Base-by-base conservation (phyloP, 2,888 invertebrate species). In the Agrenia bidenticulata region DNA sequence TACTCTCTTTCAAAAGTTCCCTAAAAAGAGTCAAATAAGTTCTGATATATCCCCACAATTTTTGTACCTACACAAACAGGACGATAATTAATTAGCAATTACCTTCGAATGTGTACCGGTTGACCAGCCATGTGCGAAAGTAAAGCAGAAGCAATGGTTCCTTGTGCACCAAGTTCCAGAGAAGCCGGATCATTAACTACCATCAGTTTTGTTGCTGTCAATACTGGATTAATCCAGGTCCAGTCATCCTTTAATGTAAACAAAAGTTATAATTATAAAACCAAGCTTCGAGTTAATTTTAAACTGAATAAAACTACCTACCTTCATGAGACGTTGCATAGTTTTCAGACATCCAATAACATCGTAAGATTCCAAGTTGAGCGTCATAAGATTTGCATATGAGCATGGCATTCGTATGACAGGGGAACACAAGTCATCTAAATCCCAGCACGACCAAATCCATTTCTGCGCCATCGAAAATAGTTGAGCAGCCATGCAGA, bases 401-500 rank as follows among this genome's bases (percentile, higher is more conserved):
- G 76, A 72, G 58, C 74, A 76, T 7, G 76, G 76, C 76, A 76
- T 76, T 19, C 76, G 45, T 4, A 76, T 60, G 5, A 73, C 71
- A 5, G 76, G 72, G 19, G 70, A 64, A 21, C 68, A 72, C 15
- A 55, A 62, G 27, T 74, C 76, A 13, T 72, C 72, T 63, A 74
- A 64, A 26, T 72, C 72, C 63, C 74, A 69, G 49, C 72, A 72
- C 41, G 66, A 64, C 76, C 76, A 76, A 54, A 70, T 71, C 76
- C 76, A 76, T 49, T 76, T 76, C 50, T 76, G 76, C 61, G 76
- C 76, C 72, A 73, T 73, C 9, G 76, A 76, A 42, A 72, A 70
- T 26, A 76, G 59, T 62, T 76, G 76, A 39, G 74, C 66, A 37
- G 73, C 64, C 53, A 76, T 66, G 63, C 76, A 76, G 4, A 76